Conservation (phyloP, 2,888 invertebrate genomes). For the Agrotis segetum region DNA sequence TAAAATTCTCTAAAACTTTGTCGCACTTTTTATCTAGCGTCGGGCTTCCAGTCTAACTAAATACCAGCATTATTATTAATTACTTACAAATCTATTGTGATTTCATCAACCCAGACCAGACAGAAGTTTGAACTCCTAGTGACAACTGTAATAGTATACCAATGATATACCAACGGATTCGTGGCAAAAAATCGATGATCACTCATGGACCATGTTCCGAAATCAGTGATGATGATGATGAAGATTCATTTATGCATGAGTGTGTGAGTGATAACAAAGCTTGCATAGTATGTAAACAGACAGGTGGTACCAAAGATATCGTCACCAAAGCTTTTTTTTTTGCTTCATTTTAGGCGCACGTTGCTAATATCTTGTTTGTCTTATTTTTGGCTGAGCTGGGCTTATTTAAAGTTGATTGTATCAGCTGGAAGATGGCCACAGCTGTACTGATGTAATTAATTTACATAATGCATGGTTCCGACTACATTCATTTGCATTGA, state of each 20-base stretch:
- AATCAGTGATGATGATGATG: background rate
- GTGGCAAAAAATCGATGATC: too few species aligned
- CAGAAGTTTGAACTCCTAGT: too few species aligned
- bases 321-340: constrained; percentile 37
- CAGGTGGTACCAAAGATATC: constrained; percentile 54
- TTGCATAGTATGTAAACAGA: background rate
- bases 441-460: constrained; percentile 17
- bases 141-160: too few species aligned
- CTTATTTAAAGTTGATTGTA: constrained; percentile 32
- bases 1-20: too few species aligned
- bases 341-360: constrained; percentile 27
- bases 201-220: too few species aligned
- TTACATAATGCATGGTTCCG: constrained; percentile 12
- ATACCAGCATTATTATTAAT: too few species aligned
- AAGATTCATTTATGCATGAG: background rate
- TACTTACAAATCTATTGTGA: too few species aligned
- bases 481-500: background rate
- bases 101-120: too few species aligned
- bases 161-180: too few species aligned
- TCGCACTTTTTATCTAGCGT: too few species aligned
- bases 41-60: too few species aligned
- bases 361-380: constrained; percentile 33
- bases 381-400: constrained; percentile 40
- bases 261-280: background rate
- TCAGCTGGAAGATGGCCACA: constrained; percentile 30